Evolutionary conservation across 2,888 invertebrate species (phyloP), one percentile per base, ranked within the genome.

Genomic region (Bellardia bayeri): DNA sequence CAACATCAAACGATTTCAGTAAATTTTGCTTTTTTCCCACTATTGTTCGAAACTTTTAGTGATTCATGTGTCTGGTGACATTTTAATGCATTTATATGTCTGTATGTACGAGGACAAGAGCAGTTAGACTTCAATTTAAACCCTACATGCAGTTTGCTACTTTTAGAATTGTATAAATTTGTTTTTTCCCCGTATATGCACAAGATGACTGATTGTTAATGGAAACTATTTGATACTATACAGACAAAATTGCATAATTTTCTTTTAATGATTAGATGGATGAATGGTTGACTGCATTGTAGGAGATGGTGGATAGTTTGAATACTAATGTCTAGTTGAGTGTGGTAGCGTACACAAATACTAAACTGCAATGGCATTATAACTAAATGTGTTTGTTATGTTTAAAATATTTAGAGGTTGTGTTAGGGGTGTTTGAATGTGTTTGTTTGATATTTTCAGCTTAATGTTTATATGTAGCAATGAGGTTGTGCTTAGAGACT

Each of bases 181-280:
- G 3, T 23, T 56, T 23, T 23, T 56, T 9, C 8, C 7, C 13
- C 23, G 45, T 11, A 3, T 45, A 13, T 45, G 45, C 56, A 23
- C 23, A 56, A 2, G 23, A 56, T 23, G 23, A 37, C 37, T 45
- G 16, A 16, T 2, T 9, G 23, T 56, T 56, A 56, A 23, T 56
- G 23, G 2, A 56, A 56, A 56, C 8, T 56, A 56, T 56, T 56
- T 23, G 8, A 14, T 23, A 3, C 14, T 56, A 14, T 56, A 3
- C 23, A 56, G 11, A 56, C 2, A 14, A 23, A 23, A 56, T 56
- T 40, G 66, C 42, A 66, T 66, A 66, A 66, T 66, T 66, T 66
- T 13, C 23, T 66, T 66, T 40, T 16, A 64, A 64, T 64, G 63
- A 64, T 64, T 64, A 64, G 40, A 37, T 64, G 16, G 63, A 11